phyloP scores from a whole-genome alignment of 2,797 vertebrate species.

The Gymnothorax reevesii region DNA sequence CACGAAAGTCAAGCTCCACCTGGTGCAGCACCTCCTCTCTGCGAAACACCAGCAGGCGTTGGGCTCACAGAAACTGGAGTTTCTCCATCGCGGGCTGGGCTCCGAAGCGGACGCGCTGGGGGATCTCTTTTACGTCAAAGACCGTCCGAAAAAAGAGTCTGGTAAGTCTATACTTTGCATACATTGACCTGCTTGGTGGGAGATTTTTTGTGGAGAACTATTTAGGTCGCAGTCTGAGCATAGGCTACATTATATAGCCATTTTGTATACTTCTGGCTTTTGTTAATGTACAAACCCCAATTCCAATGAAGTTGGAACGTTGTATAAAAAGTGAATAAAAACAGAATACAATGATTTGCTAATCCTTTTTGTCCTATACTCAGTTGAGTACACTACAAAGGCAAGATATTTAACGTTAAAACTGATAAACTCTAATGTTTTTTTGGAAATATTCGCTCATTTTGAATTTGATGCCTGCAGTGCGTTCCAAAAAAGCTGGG shows the following conservation, averaged over 20 bases:
- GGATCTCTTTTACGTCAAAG: conserved; percentile 93
- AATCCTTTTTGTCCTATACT: no score
- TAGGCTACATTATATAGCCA: neutral
- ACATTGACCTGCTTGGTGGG: neutral
- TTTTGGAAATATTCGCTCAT: no score
- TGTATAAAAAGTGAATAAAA: no score
- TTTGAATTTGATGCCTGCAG: no score
- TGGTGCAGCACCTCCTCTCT: conserved; percentile 94
- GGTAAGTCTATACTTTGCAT: conserved; percentile 72
- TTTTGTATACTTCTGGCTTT: neutral
- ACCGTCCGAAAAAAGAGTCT: conserved; percentile 80
- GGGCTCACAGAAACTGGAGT: conserved; percentile 92
- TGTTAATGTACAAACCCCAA: neutral
- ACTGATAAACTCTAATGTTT: no score
- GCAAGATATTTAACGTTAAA: no score
- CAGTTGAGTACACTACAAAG: no score
- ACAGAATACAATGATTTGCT: no score
- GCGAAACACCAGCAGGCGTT: conserved; percentile 97
- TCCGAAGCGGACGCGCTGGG: conserved; percentile 87
- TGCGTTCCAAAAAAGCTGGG: no score
- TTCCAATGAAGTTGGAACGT: no score
- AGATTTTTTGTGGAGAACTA: neutral
- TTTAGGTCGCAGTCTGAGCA: neutral
- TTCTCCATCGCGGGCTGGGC: conserved; percentile 91
- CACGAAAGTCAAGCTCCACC: conserved; percentile 94